Conservation (phyloP, 1,140 invertebrate genomes). For the Bombus superbus region DNA sequence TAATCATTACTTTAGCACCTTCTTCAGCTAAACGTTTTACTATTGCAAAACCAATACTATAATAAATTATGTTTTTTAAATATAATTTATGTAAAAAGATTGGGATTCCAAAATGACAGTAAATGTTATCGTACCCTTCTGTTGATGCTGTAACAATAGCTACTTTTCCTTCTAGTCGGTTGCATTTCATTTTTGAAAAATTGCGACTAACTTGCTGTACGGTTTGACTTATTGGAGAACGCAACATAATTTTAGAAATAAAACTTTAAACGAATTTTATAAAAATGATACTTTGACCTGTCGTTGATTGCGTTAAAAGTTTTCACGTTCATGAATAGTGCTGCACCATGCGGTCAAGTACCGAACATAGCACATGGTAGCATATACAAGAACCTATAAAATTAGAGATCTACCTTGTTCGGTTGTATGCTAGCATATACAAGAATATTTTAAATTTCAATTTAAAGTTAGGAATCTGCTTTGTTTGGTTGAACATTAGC, state of each 20-base stretch:
- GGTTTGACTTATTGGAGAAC: constrained; percentile 87
- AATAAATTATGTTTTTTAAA: constrained; percentile 60
- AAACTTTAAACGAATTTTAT: neutral
- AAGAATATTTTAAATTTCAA: too few relatives aligned
- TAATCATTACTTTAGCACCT: constrained; percentile 96
- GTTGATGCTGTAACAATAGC: constrained; percentile 96
- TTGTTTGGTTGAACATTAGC: too few relatives aligned
- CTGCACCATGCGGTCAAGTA: too few relatives aligned
- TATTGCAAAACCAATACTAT: constrained; percentile 96
- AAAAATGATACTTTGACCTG: too few relatives aligned
- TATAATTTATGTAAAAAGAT: constrained; percentile 22
- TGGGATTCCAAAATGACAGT: neutral
- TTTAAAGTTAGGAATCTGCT: too few relatives aligned
- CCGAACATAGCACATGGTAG: too few relatives aligned
- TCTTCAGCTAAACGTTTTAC: constrained; percentile 93
- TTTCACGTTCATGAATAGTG: too few relatives aligned
- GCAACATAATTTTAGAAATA: constrained; percentile 84
- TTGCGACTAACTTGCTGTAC: constrained; percentile 53
- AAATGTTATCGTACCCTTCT: constrained; percentile 87
- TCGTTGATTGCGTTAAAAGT: too few relatives aligned
- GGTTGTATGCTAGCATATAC: too few relatives aligned
- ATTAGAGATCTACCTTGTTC: too few relatives aligned
- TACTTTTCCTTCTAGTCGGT: constrained; percentile 90
- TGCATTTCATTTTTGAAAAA: constrained; percentile 56
- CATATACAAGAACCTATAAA: too few relatives aligned